phyloP scores from a whole-genome alignment of 2,888 invertebrate species.

The Pristionchus exspectatus region DNA sequence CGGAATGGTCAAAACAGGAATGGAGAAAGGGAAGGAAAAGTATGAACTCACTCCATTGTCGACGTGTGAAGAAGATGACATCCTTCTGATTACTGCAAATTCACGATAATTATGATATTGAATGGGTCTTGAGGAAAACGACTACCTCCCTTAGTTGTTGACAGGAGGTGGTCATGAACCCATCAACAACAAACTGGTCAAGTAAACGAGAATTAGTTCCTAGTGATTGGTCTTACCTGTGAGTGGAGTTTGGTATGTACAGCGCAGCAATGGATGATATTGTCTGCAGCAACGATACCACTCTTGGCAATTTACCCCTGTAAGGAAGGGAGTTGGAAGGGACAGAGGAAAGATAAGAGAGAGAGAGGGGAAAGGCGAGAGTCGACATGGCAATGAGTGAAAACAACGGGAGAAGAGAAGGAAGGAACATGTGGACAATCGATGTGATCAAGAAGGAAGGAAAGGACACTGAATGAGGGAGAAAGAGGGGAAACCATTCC shows the following conservation, averaged over 20 bases:
- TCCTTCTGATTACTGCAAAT: not conserved
- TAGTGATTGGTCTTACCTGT: constrained; percentile 1
- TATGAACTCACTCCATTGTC: not conserved
- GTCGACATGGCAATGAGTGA: constrained; percentile 8
- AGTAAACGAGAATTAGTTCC: not conserved
- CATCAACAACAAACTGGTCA: not conserved
- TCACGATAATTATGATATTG: not conserved
- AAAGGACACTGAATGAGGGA: not conserved
- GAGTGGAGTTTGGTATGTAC: constrained; percentile 16
- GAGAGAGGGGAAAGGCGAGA: not conserved
- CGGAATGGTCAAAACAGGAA: constrained; percentile 25
- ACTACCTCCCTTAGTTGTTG: not conserved
- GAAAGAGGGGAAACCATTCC: too few species aligned
- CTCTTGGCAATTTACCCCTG: constrained; percentile 55
- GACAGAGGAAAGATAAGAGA: not conserved
- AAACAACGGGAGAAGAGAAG: constrained; percentile 36
- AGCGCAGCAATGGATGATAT: constrained; percentile 2
- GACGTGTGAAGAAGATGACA: not conserved
- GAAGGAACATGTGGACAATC: constrained; percentile 24
- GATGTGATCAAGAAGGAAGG: not conserved
- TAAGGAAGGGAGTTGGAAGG: constrained; percentile 27
- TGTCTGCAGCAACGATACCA: constrained; percentile 47
- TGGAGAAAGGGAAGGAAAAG: not conserved
- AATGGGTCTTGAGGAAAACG: not conserved
- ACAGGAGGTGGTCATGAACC: not conserved